phyloP scores from a whole-genome alignment of 92 coral and sea anemone species.

The Zoanthus gigantus region DNA sequence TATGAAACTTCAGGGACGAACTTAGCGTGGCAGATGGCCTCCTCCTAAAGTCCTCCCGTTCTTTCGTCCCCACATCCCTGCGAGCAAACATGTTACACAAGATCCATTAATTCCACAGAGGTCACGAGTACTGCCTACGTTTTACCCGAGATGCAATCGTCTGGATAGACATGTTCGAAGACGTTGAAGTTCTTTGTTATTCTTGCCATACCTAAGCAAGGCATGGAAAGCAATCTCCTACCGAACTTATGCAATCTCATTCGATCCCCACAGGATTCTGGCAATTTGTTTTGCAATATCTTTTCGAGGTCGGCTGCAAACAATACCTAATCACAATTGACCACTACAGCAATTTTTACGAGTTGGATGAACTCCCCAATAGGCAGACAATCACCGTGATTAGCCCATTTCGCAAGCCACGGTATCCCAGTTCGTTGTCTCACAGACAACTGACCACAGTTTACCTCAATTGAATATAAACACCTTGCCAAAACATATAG shows the following conservation, averaged over 20 bases:
- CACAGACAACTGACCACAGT: too few relatives aligned
- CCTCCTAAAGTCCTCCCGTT: slow-evolving; percentile 26
- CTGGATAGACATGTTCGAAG: slow-evolving; percentile 38
- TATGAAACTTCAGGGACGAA: background rate
- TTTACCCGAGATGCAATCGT: too few relatives aligned
- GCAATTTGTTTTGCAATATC: slow-evolving; percentile 54
- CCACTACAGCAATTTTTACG: background rate
- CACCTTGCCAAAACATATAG: too few relatives aligned
- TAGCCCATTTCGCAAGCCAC: slow-evolving; percentile 48
- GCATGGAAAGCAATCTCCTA: slow-evolving; percentile 34
- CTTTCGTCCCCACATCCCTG: slow-evolving; percentile 39
- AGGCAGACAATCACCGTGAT: too few relatives aligned
- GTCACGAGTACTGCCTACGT: too few relatives aligned
- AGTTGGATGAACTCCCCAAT: slow-evolving; percentile 1
- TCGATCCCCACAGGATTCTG: slow-evolving; percentile 32
- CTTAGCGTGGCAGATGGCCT: background rate
- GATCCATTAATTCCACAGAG: too few relatives aligned
- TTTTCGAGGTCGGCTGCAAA: slow-evolving; percentile 14
- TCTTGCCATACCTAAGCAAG: slow-evolving; percentile 45
- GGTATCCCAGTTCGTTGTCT: slow-evolving; percentile 2
- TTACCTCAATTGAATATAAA: too few relatives aligned
- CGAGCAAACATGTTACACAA: slow-evolving; percentile 54
- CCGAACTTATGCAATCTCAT: slow-evolving; percentile 54
- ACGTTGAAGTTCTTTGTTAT: slow-evolving; percentile 33
- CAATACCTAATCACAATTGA: slow-evolving; percentile 38